Evolutionary conservation across 2,888 invertebrate genomes (phyloP), one percentile per base, ranked within the genome.

Genomic region (Trissolcus japonicus): DNA sequence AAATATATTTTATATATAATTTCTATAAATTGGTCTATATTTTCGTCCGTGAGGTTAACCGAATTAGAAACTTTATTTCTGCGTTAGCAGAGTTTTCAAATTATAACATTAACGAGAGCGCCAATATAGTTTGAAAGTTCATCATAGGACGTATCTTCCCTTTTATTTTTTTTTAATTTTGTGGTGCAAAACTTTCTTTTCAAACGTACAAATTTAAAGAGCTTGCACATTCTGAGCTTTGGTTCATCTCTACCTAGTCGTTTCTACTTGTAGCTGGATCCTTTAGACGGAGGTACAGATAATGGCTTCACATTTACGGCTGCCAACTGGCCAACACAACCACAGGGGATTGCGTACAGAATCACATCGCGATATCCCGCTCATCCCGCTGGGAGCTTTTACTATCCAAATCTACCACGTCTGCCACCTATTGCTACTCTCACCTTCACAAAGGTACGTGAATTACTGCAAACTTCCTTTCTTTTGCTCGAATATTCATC

Each of bases 231-330:
- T 11, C 16, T 54, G 41, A 72, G 48, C 53, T 73, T 73, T 35
- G 41, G 29, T 61, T 73, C 55, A 17, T 66, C 53, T 72, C 51
- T 57, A 63, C 55, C 40, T 14, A 63, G 50, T 72, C 50, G 17
- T 65, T 61, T 74, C 11, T 51, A 61, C 59, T 79, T 77, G 59
- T 89, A 95, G 95, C 94, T 96, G 90, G 95, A 96, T 89, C 97
- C 97, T 0, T 90, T 96, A 83, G 98, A 98, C 89, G 97, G 96
- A 13, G 98, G 98, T 61, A 97, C 96, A 51, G 97, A 98, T 91
- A 96, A 96, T 89, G 98, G 98, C 3, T 95, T 97, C 90, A 97
- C 97, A 62, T 98, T 98, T 90, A 97, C 97, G 16, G 95, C 98
- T n/a, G 97, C 97, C 59, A 96, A 97, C 91, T 98, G 98, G 97